Percentiles rank a stretch among this genome's conserved stretches.
phyloP scores from a whole-genome alignment of 2,113 vertebrate genomes.

The Melanostigma gelatinosum region DNA sequence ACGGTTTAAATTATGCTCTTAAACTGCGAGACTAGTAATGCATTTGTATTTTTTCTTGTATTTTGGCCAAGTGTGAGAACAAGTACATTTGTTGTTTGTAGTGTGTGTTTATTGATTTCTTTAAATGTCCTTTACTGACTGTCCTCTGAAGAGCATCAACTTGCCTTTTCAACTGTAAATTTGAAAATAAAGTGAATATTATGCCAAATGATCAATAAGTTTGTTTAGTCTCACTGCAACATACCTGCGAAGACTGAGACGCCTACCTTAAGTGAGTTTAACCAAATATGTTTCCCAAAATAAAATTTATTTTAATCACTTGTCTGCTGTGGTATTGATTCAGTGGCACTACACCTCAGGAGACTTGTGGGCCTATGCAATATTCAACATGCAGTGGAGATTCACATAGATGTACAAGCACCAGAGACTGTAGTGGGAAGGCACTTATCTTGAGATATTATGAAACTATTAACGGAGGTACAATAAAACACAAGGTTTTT shows the following conservation, averaged over 20 bases:
- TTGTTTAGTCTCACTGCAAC: constrained; percentile 20
- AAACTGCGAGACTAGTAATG: constrained; percentile 3
- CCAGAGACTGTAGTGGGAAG: not conserved
- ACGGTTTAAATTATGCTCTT: constrained; percentile 8
- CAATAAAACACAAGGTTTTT: not conserved
- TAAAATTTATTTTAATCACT: constrained; percentile 76
- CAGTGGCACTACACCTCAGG: not conserved
- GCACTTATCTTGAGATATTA: not conserved
- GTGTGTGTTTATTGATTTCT: constrained; percentile 59
- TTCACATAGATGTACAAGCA: not conserved
- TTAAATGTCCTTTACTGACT: constrained; percentile 56
- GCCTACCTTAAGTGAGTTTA: constrained; percentile 38
- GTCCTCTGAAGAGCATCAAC: constrained; percentile 69
- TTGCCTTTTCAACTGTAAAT: constrained; percentile 75
- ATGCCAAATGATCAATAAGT: constrained; percentile 62
- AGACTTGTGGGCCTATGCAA: not conserved
- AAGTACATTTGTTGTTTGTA: constrained; percentile 36
- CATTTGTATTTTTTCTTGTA: constrained; percentile 28
- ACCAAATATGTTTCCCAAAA: constrained; percentile 65
- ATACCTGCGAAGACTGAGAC: constrained; percentile 27
- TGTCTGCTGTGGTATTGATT: not conserved
- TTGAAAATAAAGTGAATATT: constrained; percentile 59
- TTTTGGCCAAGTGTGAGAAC: constrained; percentile 27
- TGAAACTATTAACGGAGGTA: not conserved
- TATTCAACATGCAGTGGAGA: not conserved